Percentiles rank a stretch among this genome's conserved stretches.
Evolutionary conservation across 2,797 vertebrate species (phyloP).

Genomic region (Brachymystax lenok): DNA sequence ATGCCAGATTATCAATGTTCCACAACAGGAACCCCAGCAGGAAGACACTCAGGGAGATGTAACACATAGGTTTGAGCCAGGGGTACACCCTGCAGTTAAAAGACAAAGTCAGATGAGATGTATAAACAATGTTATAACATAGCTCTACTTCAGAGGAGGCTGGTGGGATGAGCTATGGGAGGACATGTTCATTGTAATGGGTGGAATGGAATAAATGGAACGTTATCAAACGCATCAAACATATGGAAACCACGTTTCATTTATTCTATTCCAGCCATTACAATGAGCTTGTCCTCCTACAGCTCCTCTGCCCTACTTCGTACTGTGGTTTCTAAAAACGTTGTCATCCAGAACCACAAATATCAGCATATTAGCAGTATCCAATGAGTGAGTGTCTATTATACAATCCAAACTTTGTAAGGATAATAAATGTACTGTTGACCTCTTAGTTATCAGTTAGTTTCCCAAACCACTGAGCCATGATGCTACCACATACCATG

Average conservation of each 20-base stretch:
- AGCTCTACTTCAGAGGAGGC: too few species aligned
- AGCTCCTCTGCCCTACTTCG: background rate
- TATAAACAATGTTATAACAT: background rate
- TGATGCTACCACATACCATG: slow-evolving; percentile 81
- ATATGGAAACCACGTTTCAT: too few species aligned
- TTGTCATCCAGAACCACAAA: background rate
- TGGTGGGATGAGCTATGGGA: too few species aligned
- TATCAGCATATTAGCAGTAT: background rate
- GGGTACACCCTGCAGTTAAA: slow-evolving; percentile 87
- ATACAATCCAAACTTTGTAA: background rate
- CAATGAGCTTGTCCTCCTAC: too few species aligned
- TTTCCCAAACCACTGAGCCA: background rate
- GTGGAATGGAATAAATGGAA: too few species aligned
- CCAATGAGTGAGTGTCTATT: background rate
- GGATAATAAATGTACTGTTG: background rate
- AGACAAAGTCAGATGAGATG: background rate
- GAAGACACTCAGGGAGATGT: slow-evolving; percentile 90
- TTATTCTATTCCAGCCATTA: too few species aligned
- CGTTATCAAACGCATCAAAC: too few species aligned
- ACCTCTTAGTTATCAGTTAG: background rate
- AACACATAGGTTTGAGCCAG: slow-evolving; percentile 89
- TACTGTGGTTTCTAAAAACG: background rate
- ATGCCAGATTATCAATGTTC: slow-evolving; percentile 97
- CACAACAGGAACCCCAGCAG: slow-evolving; percentile 93
- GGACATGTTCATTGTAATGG: too few species aligned